phyloP scores from a whole-genome alignment of 2,113 vertebrate genomes.

The Lophura nycthemera region DNA sequence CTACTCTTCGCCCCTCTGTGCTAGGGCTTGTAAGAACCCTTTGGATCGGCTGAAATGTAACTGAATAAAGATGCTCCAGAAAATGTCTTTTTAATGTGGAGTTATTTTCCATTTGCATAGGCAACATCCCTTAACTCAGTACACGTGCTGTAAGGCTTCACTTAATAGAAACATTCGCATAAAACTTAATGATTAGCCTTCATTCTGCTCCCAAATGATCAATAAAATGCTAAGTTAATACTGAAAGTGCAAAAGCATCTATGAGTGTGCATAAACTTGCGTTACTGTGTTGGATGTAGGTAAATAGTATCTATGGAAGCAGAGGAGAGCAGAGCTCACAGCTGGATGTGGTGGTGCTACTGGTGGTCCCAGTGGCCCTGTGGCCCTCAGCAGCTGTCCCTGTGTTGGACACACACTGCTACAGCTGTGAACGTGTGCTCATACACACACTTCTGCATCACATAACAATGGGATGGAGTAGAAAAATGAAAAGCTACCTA shows the following conservation, averaged over 20 bases:
- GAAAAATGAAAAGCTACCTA: neutral
- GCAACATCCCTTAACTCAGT: constrained; percentile 36
- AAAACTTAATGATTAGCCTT: constrained; percentile 55
- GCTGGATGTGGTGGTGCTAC: neutral
- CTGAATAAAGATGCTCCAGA: constrained; percentile 50
- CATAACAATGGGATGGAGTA: neutral
- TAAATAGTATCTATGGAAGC: neutral
- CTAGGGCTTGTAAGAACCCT: constrained; percentile 24
- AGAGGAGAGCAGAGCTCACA: neutral
- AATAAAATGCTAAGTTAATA: constrained; percentile 45
- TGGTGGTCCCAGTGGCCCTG: neutral
- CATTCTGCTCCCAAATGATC: constrained; percentile 40
- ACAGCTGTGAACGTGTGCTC: fast-evolving
- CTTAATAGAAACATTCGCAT: constrained; percentile 31
- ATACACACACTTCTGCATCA: neutral
- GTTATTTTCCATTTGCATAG: constrained; percentile 58
- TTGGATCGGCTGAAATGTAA: constrained; percentile 36
- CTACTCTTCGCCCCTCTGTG: neutral
- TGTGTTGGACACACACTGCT: fast-evolving
- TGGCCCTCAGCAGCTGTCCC: fast-evolving
- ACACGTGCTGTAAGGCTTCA: constrained; percentile 5
- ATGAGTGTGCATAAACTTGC: neutral
- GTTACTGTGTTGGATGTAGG: neutral
- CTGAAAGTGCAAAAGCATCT: neutral
- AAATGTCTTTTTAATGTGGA: constrained; percentile 53